Conservation (phyloP, 23 tunicate genomes). For the Styela clava region DNA sequence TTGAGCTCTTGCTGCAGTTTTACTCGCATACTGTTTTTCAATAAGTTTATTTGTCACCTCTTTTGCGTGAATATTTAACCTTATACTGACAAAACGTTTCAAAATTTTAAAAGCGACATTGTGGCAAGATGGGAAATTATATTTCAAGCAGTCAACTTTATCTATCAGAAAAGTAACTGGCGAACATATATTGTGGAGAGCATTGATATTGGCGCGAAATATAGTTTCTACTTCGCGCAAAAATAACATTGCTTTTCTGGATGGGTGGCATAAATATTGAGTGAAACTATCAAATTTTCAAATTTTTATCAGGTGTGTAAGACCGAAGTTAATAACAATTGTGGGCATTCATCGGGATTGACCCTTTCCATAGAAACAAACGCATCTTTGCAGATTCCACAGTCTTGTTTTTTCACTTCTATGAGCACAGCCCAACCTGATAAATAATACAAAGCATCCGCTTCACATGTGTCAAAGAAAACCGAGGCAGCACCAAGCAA, state of each 20-base stretch:
- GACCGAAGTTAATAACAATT: no score
- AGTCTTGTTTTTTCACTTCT: background rate
- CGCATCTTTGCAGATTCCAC: background rate
- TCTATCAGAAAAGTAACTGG: background rate
- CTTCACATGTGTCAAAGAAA: background rate
- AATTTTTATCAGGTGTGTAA: no score
- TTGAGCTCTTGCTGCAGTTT: constrained; percentile 1
- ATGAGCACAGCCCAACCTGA: constrained; percentile 1
- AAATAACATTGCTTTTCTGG: no score
- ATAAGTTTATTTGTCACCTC: background rate
- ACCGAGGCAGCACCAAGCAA: background rate
- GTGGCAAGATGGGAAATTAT: background rate
- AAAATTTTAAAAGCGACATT: background rate
- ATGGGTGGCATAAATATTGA: no score
- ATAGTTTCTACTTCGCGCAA: no score
- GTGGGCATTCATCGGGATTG: background rate
- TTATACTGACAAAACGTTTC: background rate
- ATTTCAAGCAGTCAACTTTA: background rate
- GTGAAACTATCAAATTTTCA: no score
- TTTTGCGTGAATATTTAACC: background rate
- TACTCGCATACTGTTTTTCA: constrained; percentile 10
- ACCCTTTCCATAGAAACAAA: background rate
- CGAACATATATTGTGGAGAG: no score
- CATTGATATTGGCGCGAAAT: no score
- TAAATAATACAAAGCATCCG: constrained; percentile 4